These are phyloP conservation scores for Vulpes vulpes DNA, from an alignment of 2,113 vertebrate species.

Conservation along the genomic window DNA sequence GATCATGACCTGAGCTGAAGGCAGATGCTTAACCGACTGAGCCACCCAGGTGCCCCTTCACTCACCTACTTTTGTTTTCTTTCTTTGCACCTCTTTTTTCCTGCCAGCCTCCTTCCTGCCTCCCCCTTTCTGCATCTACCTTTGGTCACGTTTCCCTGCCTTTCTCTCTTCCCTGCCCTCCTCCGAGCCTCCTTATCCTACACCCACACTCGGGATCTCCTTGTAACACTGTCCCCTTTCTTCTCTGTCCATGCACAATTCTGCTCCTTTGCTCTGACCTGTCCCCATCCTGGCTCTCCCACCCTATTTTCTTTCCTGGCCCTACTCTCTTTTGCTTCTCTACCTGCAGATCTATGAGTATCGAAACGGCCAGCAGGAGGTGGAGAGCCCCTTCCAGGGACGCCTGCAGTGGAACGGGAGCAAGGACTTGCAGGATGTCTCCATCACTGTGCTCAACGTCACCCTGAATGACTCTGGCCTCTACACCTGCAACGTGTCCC, in stretches of 20 bases:
- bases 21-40: background rate
- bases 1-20: background rate
- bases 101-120: background rate
- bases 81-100: background rate
- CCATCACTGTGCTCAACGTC: slow-evolving; percentile 93
- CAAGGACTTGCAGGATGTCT: slow-evolving; percentile 96
- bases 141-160: background rate
- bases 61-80: background rate
- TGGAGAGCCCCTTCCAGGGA: slow-evolving; percentile 89
- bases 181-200: background rate
- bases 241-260: background rate
- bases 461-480: slow-evolving; percentile 92
- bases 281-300: background rate
- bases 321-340: slow-evolving; percentile 13
- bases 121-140: background rate
- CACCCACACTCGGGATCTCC: background rate
- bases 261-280: background rate
- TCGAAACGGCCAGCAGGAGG: slow-evolving; percentile 80
- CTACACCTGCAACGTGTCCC: slow-evolving; percentile 92
- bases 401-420: slow-evolving; percentile 95
- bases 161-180: background rate
- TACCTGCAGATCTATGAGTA: slow-evolving; percentile 91
- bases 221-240: background rate
- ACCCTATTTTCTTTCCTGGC: background rate
- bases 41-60: background rate